A percentile compares a stretch with the other conserved stretches of the same genome.
These are phyloP conservation scores for Oreochromis niloticus DNA, from an alignment of 2,113 vertebrate species.

Conservation along the genomic window DNA sequence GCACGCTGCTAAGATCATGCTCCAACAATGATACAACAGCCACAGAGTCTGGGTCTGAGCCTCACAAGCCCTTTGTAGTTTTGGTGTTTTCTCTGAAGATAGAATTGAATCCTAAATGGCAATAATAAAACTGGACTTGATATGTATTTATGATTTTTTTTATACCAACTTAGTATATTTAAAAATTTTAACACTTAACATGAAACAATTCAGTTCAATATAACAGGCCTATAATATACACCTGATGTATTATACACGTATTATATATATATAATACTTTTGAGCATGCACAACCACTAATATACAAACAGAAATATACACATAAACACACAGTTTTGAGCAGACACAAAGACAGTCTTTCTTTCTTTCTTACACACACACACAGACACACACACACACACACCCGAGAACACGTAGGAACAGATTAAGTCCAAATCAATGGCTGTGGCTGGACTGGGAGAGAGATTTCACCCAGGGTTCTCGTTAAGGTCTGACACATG, in stretches of 20 bases:
- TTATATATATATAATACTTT: not conserved
- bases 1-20: not conserved
- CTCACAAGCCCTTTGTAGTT: not conserved
- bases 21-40: not conserved
- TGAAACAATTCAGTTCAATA: not conserved
- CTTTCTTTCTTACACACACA: not conserved
- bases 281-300: not conserved
- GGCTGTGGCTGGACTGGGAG: constrained; percentile 75
- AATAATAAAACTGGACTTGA: not conserved
- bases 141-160: not conserved
- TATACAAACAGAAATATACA: not conserved
- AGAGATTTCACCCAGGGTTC: constrained; percentile 80
- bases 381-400: not conserved
- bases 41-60: not conserved
- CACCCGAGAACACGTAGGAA: constrained; percentile 64
- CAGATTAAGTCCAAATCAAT: constrained; percentile 84
- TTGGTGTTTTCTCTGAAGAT: not conserved
- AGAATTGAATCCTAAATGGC: not conserved
- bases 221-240: not conserved
- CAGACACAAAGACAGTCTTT: constrained; percentile 7
- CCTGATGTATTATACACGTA: not conserved
- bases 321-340: not conserved
- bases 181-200: accelerated
- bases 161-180: not conserved
- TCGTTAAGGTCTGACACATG: constrained; percentile 80